Conservation (phyloP, 2,113 vertebrate species). For the Microcebus tavaratra region DNA sequence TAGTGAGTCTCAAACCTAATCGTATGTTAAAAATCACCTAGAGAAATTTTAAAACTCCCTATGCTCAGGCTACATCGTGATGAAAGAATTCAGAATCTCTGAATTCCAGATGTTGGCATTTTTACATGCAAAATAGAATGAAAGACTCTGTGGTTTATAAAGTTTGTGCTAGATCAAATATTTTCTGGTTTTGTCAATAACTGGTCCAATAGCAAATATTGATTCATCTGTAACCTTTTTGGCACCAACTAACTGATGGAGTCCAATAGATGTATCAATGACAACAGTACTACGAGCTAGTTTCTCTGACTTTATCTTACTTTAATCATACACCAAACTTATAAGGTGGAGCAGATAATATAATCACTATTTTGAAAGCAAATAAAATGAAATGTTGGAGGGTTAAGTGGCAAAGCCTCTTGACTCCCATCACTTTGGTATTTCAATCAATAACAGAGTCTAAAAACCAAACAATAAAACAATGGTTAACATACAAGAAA, state of each 20-base stretch:
- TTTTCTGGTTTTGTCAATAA: neutral
- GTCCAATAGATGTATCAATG: accelerated
- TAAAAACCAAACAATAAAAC: slow-evolving; percentile 46
- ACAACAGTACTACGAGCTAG: neutral
- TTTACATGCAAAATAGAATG: neutral
- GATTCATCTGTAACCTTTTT: neutral
- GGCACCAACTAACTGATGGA: neutral
- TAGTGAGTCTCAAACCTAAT: neutral
- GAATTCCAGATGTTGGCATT: neutral
- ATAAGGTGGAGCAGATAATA: neutral
- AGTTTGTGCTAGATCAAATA: neutral
- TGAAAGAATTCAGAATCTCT: neutral
- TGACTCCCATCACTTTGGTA: slow-evolving; percentile 34
- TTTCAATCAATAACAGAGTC: slow-evolving; percentile 43
- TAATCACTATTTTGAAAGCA: neutral
- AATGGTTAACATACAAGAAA: slow-evolving; percentile 36
- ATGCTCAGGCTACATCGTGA: neutral
- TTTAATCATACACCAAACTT: neutral
- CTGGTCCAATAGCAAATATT: neutral
- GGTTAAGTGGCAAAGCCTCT: slow-evolving; percentile 28
- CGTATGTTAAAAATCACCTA: neutral
- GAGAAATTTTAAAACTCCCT: neutral
- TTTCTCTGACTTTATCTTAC: neutral
- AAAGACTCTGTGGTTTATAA: neutral
- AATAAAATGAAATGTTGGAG: neutral